These are phyloP conservation scores for Microcebus murinus DNA, from an alignment of 2,113 vertebrate species.

Conservation along the genomic window DNA sequence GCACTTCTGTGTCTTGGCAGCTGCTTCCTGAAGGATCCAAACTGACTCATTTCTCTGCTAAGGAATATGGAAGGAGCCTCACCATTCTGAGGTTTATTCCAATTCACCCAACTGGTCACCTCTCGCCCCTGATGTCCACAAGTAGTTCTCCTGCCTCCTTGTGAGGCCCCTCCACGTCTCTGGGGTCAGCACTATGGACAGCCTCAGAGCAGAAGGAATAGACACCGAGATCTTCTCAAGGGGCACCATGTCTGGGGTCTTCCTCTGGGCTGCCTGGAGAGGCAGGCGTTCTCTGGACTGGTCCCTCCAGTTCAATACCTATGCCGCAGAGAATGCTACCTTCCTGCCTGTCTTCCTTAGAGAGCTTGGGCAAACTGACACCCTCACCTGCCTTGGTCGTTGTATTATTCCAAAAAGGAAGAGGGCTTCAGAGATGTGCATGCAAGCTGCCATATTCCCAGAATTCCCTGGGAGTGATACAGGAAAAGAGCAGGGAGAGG, in stretches of 20 bases:
- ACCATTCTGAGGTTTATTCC: background rate
- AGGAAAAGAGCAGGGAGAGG: background rate
- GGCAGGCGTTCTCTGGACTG: background rate
- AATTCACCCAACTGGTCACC: background rate
- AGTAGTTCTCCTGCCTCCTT: background rate
- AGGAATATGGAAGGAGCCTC: background rate
- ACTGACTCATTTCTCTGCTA: background rate
- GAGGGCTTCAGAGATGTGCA: rapidly evolving
- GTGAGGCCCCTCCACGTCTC: background rate
- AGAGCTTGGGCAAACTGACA: background rate
- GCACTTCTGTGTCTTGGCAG: background rate
- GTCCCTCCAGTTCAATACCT: rapidly evolving
- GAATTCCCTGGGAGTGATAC: background rate
- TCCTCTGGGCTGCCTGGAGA: background rate
- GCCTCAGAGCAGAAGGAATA: background rate
- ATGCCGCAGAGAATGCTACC: background rate
- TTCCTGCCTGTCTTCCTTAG: background rate
- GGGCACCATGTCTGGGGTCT: background rate
- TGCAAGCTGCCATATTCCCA: background rate
- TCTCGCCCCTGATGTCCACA: background rate
- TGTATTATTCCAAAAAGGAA: background rate
- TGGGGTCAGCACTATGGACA: background rate
- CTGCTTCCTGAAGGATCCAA: background rate
- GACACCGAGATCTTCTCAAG: background rate
- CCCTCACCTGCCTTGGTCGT: rapidly evolving